Conservation (phyloP, 2,113 vertebrate genomes). For the Candoia aspera region DNA sequence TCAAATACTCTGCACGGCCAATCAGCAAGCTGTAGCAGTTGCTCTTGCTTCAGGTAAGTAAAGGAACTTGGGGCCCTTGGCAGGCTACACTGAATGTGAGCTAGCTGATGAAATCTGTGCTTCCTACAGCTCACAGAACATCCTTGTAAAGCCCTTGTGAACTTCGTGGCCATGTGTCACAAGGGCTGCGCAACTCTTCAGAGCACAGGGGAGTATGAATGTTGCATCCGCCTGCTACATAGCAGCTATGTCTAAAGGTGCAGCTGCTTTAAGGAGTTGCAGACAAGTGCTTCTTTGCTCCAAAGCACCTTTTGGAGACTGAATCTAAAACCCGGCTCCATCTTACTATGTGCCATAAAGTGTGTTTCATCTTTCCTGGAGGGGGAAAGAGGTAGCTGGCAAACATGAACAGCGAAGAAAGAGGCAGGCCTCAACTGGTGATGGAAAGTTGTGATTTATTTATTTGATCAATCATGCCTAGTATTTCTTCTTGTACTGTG, state of each 20-base stretch:
- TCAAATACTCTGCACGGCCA: constrained; percentile 83
- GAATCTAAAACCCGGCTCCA: too few relatives aligned
- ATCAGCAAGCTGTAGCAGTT: constrained; percentile 77
- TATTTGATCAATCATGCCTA: neutral
- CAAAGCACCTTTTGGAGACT: too few relatives aligned
- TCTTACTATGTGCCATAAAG: too few relatives aligned
- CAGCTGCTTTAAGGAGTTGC: too few relatives aligned
- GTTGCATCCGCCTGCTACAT: too few relatives aligned
- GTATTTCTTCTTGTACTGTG: neutral
- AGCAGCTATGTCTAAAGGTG: too few relatives aligned
- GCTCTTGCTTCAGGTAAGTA: constrained; percentile 83
- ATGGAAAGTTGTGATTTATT: neutral
- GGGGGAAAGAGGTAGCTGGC: neutral
- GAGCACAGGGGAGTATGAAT: too few relatives aligned
- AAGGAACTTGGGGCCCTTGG: neutral
- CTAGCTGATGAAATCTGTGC: neutral
- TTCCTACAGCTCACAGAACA: too few relatives aligned
- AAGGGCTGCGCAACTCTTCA: too few relatives aligned
- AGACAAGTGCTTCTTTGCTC: too few relatives aligned
- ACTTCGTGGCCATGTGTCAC: neutral
- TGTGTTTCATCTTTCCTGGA: neutral
- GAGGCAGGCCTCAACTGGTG: neutral
- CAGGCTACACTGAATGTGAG: neutral
- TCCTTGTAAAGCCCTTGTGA: neutral
- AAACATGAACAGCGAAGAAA: too few relatives aligned